Percentiles rank a stretch among this genome's conserved stretches.
Evolutionary conservation across 1,140 invertebrate genomes (phyloP).

Genomic region (Pollicipes pollicipes): DNA sequence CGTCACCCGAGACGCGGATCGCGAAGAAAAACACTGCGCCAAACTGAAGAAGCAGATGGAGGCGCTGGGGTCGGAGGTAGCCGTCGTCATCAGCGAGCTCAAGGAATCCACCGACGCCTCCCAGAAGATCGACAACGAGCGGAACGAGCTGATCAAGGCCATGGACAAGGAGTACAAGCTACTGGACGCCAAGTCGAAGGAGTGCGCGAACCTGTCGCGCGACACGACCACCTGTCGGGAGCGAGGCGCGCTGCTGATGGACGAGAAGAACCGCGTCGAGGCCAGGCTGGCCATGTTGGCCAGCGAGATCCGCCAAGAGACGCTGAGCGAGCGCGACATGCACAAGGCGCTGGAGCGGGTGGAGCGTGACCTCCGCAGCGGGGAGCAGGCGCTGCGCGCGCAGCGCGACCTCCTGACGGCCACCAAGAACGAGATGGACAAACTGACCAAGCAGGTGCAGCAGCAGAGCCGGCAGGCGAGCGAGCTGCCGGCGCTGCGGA

Average conservation of each 20-base stretch:
- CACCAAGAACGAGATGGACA: not conserved
- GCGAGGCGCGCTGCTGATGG: not conserved
- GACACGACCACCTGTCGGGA: not conserved
- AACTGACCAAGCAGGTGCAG: not conserved
- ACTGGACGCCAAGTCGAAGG: not conserved
- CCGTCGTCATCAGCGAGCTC: not conserved
- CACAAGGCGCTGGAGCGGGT: not conserved
- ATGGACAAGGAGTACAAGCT: not conserved
- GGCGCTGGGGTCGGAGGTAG: not conserved
- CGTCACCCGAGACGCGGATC: not conserved
- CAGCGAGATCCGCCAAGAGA: not conserved
- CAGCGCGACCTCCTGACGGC: not conserved
- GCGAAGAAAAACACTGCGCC: not conserved
- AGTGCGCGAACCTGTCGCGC: not conserved
- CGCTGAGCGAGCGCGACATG: not conserved
- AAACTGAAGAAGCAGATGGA: not conserved
- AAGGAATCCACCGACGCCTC: not conserved
- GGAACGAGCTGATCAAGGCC: not conserved
- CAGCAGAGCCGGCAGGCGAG: not conserved
- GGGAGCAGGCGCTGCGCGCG: not conserved
- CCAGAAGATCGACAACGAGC: not conserved
- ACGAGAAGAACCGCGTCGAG: not conserved
- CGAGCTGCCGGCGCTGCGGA: not conserved
- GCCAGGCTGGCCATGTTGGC: not conserved
- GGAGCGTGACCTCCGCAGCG: not conserved